phyloP scores from a whole-genome alignment of 2,888 invertebrate genomes.

The Drosophila testacea region DNA sequence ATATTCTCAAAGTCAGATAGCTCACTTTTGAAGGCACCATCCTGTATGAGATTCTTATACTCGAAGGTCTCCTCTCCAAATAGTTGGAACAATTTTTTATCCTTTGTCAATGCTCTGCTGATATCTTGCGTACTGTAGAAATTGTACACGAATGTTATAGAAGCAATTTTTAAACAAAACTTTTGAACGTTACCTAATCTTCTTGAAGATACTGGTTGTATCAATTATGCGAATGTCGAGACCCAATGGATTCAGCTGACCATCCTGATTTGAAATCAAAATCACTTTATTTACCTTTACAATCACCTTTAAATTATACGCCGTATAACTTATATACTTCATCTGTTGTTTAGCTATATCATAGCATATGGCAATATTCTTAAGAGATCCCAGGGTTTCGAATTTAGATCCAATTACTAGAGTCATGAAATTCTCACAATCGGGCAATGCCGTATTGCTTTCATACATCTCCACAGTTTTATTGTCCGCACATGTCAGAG shows the following conservation, averaged over 20 bases:
- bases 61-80: slow-evolving; percentile 7
- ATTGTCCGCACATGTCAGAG: not conserved
- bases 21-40: not conserved
- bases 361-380: slow-evolving; percentile 9
- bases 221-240: not conserved
- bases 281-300: not conserved
- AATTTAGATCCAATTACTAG: slow-evolving; percentile 5
- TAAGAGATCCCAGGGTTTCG: not conserved
- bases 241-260: not conserved
- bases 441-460: not conserved
- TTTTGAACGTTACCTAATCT: not conserved
- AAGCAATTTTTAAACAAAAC: not conserved
- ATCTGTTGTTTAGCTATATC: not conserved
- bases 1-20: not conserved
- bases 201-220: not conserved
- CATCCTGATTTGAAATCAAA: not conserved
- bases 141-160: not conserved
- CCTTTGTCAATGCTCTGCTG: not conserved
- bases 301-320: slow-evolving; percentile 1
- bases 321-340: slow-evolving; percentile 4
- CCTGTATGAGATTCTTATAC: slow-evolving; percentile 8
- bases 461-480: not conserved
- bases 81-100: slow-evolving; percentile 8
- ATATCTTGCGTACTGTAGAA: slow-evolving; percentile 1
- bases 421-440: slow-evolving; percentile 10